These are phyloP conservation scores for Parnassius apollo DNA, from an alignment of 2,888 invertebrate genomes.

Conservation along the genomic window DNA sequence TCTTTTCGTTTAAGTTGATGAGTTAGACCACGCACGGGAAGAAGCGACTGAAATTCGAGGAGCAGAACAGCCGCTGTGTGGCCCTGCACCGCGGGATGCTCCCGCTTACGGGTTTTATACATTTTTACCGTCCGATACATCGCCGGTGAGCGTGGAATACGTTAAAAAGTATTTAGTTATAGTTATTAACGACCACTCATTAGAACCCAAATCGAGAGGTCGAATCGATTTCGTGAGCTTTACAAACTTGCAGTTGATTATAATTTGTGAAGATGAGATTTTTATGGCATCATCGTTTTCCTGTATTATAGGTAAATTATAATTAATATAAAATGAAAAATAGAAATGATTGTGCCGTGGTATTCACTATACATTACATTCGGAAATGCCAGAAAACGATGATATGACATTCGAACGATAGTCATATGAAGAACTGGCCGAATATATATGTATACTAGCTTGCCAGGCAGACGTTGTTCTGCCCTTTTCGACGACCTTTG, in stretches of 20 bases:
- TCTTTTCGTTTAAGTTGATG: slow-evolving; percentile 1
- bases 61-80: slow-evolving; percentile 20
- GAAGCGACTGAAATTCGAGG: slow-evolving; percentile 14
- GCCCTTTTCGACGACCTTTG: no score
- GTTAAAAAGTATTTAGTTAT: slow-evolving; percentile 9
- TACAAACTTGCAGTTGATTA: neutral
- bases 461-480: no score
- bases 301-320: slow-evolving; percentile 12
- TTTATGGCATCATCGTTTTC: slow-evolving; percentile 6
- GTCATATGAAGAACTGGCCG: no score
- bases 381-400: no score
- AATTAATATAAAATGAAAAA: neutral
- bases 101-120: slow-evolving; percentile 8
- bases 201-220: slow-evolving; percentile 10
- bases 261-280: neutral
- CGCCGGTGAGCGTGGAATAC: neutral
- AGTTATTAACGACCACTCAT: slow-evolving; percentile 23
- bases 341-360: no score
- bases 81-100: slow-evolving; percentile 24
- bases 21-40: neutral
- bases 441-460: no score
- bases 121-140: slow-evolving; percentile 10
- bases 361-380: neutral
- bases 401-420: no score
- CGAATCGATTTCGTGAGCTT: slow-evolving; percentile 7